Evolutionary conservation across 2,888 invertebrate genomes (phyloP).

Genomic region (Heteromyza rotundicornis): DNA sequence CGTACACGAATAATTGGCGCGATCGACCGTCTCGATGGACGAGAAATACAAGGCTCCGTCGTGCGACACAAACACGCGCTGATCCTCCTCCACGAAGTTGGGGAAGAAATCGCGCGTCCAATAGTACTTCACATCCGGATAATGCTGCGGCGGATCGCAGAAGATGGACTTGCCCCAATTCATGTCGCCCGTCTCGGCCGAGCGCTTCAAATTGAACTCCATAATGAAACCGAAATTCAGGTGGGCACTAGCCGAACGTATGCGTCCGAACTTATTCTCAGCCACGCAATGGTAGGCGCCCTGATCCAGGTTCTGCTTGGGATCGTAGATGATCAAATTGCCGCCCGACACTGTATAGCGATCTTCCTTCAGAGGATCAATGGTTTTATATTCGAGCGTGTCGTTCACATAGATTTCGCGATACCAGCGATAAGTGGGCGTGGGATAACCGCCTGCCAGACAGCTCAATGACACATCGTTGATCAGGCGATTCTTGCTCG

Average conservation of each 20-base stretch:
- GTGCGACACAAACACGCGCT: slow-evolving; percentile 89
- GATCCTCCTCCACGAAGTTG: slow-evolving; percentile 92
- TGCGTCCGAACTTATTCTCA: slow-evolving; percentile 85
- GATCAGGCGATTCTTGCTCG: slow-evolving; percentile 70
- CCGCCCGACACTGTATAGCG: slow-evolving; percentile 91
- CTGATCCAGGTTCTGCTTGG: slow-evolving; percentile 80
- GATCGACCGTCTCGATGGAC: slow-evolving; percentile 87
- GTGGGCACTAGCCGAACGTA: slow-evolving; percentile 86
- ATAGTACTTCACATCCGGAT: slow-evolving; percentile 85
- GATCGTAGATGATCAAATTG: slow-evolving; percentile 84
- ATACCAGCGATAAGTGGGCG: slow-evolving; percentile 89
- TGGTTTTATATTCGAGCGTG: slow-evolving; percentile 72
- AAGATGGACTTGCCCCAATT: slow-evolving; percentile 94
- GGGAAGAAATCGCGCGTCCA: slow-evolving; percentile 91
- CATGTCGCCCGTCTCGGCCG: slow-evolving; percentile 83
- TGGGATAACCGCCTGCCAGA: slow-evolving; percentile 85
- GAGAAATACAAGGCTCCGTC: slow-evolving; percentile 96
- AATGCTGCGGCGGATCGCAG: slow-evolving; percentile 93
- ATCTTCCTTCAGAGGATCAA: slow-evolving; percentile 77
- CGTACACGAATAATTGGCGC: slow-evolving; percentile 89
- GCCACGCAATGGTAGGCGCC: slow-evolving; percentile 93
- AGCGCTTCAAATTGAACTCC: slow-evolving; percentile 88
- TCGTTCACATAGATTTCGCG: slow-evolving; percentile 86
- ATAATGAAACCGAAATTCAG: slow-evolving; percentile 89
- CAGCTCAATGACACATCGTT: slow-evolving; percentile 83